Evolutionary conservation across 2,797 vertebrate genomes (phyloP).

Genomic region (Phalloptychus januarius): DNA sequence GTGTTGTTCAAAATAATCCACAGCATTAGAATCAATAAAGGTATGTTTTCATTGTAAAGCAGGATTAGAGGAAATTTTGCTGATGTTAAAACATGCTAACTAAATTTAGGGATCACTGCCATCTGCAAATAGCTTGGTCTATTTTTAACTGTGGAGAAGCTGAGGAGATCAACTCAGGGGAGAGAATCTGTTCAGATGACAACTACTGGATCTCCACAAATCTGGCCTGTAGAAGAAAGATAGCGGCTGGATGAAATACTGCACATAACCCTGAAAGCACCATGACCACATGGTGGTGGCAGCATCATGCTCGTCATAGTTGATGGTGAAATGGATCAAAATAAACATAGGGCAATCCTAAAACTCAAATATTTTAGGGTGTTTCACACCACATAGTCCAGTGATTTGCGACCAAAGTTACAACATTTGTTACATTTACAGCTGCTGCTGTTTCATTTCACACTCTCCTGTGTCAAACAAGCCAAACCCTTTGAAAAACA

Average conservation of each 20-base stretch:
- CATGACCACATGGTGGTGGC: not conserved
- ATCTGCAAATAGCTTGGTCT: not conserved
- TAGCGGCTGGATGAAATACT: not conserved
- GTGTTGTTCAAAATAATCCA: conserved; percentile 28
- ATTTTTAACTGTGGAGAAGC: not conserved
- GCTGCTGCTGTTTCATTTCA: no score
- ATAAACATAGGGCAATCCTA: not conserved
- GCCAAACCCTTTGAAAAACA: no score
- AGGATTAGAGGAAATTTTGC: conserved; percentile 16
- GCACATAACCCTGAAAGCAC: not conserved
- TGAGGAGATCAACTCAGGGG: not conserved
- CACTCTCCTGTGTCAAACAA: no score
- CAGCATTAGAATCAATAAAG: conserved; percentile 31
- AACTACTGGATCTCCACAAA: not conserved
- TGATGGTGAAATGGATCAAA: not conserved
- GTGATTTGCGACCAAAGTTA: no score
- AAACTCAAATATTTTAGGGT: not conserved
- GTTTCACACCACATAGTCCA: no score
- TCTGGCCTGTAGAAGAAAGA: not conserved
- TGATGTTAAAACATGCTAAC: not conserved
- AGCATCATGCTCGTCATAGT: not conserved
- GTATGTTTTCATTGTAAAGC: conserved; percentile 29
- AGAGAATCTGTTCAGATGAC: not conserved
- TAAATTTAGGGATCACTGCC: not conserved
- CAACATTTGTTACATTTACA: no score